Base-by-base conservation (phyloP, 1,140 invertebrate genomes). In the Cheumatopsyche charites region DNA sequence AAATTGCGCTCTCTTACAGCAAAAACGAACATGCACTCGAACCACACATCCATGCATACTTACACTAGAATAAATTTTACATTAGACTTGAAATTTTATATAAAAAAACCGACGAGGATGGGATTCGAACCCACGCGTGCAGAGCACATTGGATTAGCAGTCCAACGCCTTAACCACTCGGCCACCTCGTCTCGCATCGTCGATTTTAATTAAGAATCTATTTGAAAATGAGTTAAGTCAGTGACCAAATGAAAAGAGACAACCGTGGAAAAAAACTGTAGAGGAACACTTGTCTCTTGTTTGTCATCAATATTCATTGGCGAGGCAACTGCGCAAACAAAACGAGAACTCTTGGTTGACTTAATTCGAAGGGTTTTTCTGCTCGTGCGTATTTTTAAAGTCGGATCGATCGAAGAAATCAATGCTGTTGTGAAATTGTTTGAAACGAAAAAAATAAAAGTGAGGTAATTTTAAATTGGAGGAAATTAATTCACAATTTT, bases 91-190 rank as follows among this genome's bases (percentile, higher is more conserved):
- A 36, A 36, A 36, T 36, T 36, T 9, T 9, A 36, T 4, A 36
- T 36, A 77, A 77, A 77, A 41, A 58, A 58, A 75, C 52, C 89
- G 90, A 91, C 89, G 89, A 91, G 90, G 90, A 91, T 91, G 90
- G 90, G 90, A 91, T 91, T 91, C 90, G 90, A 91, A 91, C 90
- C 90, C 90, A 91, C 90, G 90, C 90, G 90, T 90, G 90, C 83
- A 84, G 84, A 86, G 83, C 84, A 85, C 83, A 85, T 85, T 85
- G 84, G 84, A 85, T 80, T 90, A 91, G 90, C 90, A 91, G 90
- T 91, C 90, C 90, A 92, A 91, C 90, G 90, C 90, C 90, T 92
- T 91, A 92, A 91, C 90, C 90, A 90, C 90, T 91, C 90, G 90
- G 90, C 90, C 90, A 91, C 90, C 90, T 92, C 90, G 90, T 92